phyloP scores from a whole-genome alignment of 2,113 vertebrate genomes.

The Camelus dromedarius region DNA sequence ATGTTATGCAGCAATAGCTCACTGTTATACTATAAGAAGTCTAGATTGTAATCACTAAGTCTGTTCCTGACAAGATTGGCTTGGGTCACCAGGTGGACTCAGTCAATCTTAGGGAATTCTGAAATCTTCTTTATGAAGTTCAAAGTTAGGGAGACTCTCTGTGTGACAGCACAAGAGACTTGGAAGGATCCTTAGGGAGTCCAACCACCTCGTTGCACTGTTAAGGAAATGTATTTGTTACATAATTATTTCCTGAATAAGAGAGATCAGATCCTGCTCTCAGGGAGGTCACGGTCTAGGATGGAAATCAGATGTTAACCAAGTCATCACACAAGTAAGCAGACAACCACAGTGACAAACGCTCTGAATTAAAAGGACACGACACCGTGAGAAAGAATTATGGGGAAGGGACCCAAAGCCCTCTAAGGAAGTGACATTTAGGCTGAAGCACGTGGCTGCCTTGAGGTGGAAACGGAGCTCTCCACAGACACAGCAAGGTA shows the following conservation, averaged over 20 bases:
- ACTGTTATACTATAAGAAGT: background rate
- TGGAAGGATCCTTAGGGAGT: background rate
- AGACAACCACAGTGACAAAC: background rate
- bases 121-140: background rate
- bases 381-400: background rate
- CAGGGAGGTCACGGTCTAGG: background rate
- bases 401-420: background rate
- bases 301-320: background rate
- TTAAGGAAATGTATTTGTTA: background rate
- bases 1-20: background rate
- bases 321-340: background rate
- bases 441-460: background rate
- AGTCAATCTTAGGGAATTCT: background rate
- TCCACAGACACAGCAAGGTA: background rate
- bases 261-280: background rate
- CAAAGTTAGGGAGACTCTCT: slow-evolving; percentile 22
- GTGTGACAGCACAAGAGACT: background rate
- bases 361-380: background rate
- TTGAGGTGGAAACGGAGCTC: background rate
- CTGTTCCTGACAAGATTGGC: background rate
- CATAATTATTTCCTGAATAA: background rate
- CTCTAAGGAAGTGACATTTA: background rate
- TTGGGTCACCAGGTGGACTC: background rate
- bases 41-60: background rate
- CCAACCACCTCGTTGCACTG: background rate